Percentiles rank a stretch among this genome's conserved stretches.
Conservation (phyloP, 2,113 vertebrate genomes). For the Gyps fulvus region DNA sequence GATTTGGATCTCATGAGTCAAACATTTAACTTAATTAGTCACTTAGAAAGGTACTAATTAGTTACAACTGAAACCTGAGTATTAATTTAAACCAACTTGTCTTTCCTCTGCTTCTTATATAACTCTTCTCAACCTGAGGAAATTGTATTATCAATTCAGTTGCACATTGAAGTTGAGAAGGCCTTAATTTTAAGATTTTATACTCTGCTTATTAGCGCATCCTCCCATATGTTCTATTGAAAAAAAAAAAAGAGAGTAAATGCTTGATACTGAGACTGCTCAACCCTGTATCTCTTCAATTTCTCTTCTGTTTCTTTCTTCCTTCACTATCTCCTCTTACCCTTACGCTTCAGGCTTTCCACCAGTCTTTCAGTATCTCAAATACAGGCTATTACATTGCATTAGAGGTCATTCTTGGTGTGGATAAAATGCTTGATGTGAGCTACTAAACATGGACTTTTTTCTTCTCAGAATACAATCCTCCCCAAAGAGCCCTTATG, state of each 20-base stretch:
- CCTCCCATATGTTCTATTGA: too few relatives aligned
- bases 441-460: background rate
- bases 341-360: background rate
- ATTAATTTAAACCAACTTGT: background rate
- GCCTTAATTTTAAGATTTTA: background rate
- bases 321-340: background rate
- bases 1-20: background rate
- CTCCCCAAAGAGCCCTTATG: background rate
- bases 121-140: background rate
- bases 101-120: background rate
- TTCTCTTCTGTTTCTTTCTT: background rate
- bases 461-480: background rate
- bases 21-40: constrained; percentile 20
- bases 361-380: background rate
- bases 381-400: background rate
- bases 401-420: too few relatives aligned
- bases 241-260: background rate
- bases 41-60: constrained; percentile 10
- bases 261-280: background rate
- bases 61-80: background rate
- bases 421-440: background rate
- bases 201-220: background rate
- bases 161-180: background rate
- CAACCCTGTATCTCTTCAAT: background rate
- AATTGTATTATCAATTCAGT: background rate